Base-by-base conservation (phyloP, 2,888 invertebrate species). In the Agrochola macilenta region DNA sequence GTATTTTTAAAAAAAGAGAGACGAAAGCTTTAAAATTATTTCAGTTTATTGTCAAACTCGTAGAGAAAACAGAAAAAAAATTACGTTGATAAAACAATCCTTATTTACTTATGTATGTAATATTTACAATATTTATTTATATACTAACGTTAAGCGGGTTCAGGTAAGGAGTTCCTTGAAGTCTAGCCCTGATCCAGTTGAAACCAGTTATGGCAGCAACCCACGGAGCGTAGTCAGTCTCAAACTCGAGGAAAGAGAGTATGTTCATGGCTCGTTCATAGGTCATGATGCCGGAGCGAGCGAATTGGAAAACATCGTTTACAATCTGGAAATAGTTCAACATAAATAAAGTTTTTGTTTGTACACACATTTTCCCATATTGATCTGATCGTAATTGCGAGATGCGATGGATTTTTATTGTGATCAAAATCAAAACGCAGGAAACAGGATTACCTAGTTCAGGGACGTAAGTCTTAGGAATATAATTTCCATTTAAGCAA, bases 211-310 rank as follows among this genome's bases (percentile, higher is more conserved):
- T 91, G 0, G 98, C 98, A 0, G 98, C 96, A 9, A 97, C 96
- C 99, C 99, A 99, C 0, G 99, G 98, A n/a, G 98, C 95, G 88
- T 98, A 98, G 23, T 98, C 97, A 0, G 93, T 97, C 93, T 98
- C 98, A 17, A 97, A 94, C 73, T 95, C 93, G 81, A 99, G 95
- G 95, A 98, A 99, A 2, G 97, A 96, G 0, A 98, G 95, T 43
- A 98, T 96, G 26, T 97, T 95, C 64, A 99, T 96, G 0, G 98
- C 97, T n/a, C 97, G 93, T 0, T 93, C 91, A 90, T 98, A 98
- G 0, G 93, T 89, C 81, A 98, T 94, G 39, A 97, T 88, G 3
- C 97, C 97, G n/a, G 97, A 97, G 69, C 98, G 97, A n/a, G 98
- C 98, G 76, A 98, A 96, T 93, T 98, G 98, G 87, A 98, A 96